Evolutionary conservation across 2,888 invertebrate species (phyloP), one percentile per base, ranked within the genome.

Genomic region (Lamellibrachia satsuma): DNA sequence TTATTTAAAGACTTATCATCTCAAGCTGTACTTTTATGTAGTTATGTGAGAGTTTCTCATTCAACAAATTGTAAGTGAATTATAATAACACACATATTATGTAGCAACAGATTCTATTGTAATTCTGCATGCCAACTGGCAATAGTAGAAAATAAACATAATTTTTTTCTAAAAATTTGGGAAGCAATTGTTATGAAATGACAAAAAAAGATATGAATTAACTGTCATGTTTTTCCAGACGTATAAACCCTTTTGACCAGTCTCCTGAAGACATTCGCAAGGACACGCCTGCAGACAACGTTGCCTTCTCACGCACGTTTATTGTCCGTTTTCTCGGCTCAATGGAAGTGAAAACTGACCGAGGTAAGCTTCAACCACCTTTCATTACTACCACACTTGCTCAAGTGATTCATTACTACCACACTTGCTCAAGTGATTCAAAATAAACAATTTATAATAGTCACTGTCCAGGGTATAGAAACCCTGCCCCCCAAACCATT

Each of bases 281-380:
- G 27, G 39, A 39, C 57, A 91, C 52, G 9, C 94, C 95, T 22
- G 95, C 94, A 92, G 95, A 96, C 52, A 95, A 95, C 92, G 94
- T 95, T 91, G 95, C 95, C 51, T 96, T 95, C 94, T 94, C 95
- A 52, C 95, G 96, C 93, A 95, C 95, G 90, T 97, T 96, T 94
- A 95, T 95, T 90, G 97, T 97, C 0, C 94, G 97, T 52, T 97
- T 97, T 94, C 95, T 97, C 8, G 97, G 97, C 51, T 96, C 96
- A 9, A 97, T 97, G 96, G 96, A 97, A 93, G 97, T 97, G 22
- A 95, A 95, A 92, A 94, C 94, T 52, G 96, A 96, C 94, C 94
- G 96, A 95, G 96, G 96, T 96, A 93, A 93, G 6, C 75, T 22
- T 75, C 22, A 22, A 15, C 6, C n/a, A 11, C 1, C 22, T 75